Conservation (phyloP, 2,888 invertebrate species). For the Falcaria lacertinaria region DNA sequence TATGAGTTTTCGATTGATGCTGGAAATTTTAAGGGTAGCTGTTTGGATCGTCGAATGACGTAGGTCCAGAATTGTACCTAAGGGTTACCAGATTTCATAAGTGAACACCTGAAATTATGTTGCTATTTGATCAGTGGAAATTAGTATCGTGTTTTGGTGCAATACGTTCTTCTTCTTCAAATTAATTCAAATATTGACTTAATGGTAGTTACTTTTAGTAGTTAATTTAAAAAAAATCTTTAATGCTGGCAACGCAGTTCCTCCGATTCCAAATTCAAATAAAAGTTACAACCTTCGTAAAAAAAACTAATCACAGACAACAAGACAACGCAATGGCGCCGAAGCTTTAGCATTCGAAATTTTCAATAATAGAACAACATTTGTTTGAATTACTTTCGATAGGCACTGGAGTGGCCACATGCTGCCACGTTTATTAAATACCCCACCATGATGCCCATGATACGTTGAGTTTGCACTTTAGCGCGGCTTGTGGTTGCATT, state of each 20-base stretch:
- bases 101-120: too few relatives aligned
- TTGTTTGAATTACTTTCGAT: constrained; percentile 51
- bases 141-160: too few relatives aligned
- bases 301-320: not conserved
- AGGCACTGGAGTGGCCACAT: constrained; percentile 51
- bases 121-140: too few relatives aligned
- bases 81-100: not conserved
- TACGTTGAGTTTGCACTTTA: constrained; percentile 12
- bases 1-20: constrained; percentile 54
- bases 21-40: constrained; percentile 5
- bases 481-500: constrained; percentile 1
- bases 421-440: constrained; percentile 57
- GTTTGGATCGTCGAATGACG: not conserved
- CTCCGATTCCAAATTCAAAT: too few relatives aligned
- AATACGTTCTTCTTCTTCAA: too few relatives aligned
- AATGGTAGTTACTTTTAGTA: too few relatives aligned
- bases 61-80: not conserved
- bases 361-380: constrained; percentile 43
- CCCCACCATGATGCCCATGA: constrained; percentile 42
- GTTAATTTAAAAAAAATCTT: too few relatives aligned
- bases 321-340: not conserved
- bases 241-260: too few relatives aligned
- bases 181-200: too few relatives aligned
- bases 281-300: not conserved
- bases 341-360: constrained; percentile 9